Evolutionary conservation across 1,140 invertebrate species (phyloP).

Genomic region (Andricus grossulariae): DNA sequence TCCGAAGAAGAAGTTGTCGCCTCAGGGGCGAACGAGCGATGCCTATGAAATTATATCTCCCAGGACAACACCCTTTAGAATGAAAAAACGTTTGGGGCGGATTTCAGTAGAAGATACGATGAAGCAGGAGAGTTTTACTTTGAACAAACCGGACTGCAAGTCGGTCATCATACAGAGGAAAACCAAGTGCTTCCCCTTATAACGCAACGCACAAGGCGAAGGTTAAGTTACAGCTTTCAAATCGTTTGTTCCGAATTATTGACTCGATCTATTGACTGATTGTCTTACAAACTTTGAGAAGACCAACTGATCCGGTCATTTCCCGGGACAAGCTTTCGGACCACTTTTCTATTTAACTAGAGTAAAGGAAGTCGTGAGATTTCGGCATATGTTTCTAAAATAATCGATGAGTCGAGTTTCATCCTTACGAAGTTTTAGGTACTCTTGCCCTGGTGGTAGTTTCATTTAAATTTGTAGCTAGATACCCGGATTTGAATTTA

Average conservation of each 20-base stretch:
- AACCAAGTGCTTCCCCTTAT: conserved; percentile 73
- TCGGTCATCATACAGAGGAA: conserved; percentile 67
- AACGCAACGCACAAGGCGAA: conserved; percentile 51
- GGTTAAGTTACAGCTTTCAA: conserved; percentile 31
- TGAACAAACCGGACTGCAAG: conserved; percentile 69
- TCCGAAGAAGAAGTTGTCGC: conserved; percentile 48
- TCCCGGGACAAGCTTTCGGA: conserved; percentile 49
- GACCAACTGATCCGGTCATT: conserved; percentile 24
- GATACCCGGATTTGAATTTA: neutral
- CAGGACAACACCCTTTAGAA: conserved; percentile 68
- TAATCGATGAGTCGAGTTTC: conserved; percentile 16
- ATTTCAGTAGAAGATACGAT: conserved; percentile 71
- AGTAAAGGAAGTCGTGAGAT: conserved; percentile 38
- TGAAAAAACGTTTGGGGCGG: conserved; percentile 69
- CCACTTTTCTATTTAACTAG: conserved; percentile 59
- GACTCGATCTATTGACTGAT: conserved; percentile 26
- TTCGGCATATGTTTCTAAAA: conserved; percentile 29
- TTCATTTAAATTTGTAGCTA: conserved; percentile 2
- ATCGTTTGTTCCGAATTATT: conserved; percentile 10
- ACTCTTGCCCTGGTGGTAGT: neutral
- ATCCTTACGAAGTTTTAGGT: neutral
- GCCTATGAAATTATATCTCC: conserved; percentile 72
- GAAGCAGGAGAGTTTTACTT: conserved; percentile 71
- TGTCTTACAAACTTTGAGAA: conserved; percentile 13
- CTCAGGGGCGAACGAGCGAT: conserved; percentile 63